Base-by-base conservation (phyloP, 2,113 vertebrate genomes). In the Opisthocomus hoazin region DNA sequence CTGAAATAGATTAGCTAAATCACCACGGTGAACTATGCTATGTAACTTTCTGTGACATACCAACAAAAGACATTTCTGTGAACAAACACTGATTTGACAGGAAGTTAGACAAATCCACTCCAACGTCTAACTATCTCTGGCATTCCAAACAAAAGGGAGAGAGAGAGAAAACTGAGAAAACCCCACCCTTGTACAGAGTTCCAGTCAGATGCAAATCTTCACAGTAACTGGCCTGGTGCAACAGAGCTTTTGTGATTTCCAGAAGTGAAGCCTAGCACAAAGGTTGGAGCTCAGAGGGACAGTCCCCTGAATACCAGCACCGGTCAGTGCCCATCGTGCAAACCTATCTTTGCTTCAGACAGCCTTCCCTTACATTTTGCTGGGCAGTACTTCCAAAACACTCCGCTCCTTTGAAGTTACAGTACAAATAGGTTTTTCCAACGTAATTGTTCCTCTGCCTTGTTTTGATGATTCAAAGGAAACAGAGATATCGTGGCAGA, bases 11-110 rank as follows among this genome's bases (percentile, higher is more conserved):
- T 94, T 81, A 90, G 43, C 54, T 90, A 66, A 89, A 94, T 81
- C 73, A 90, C 26, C 65, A 46, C 3, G 7, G 60, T 48, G 71
- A 93, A 41, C 63, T 43, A 9, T 48, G 45, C 69, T 77, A 16
- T 64, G 39, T 69, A 90, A 86, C 86, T 73, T 94, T 41, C 54
- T 80, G 65, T 94, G 89, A 77, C 82, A 92, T 32, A 54, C 23
- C 58, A 95, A 85, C 78, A 90, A 80, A 94, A 95, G 73, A 66
- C 30, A 83, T 79, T 95, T 83, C 56, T 94, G 54, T 57, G 83
- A 92, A 89, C 87, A 96, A 97, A 95, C 70, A 92, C 51, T 94
- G 77, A 94, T 85, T 92, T 95, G 76, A 96, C 74, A 84, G 89
- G 80, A 96, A 93, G 71, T 96, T 84, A 96, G 85, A 78, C 63